Evolutionary conservation across 2,888 invertebrate genomes (phyloP), one percentile per base, ranked within the genome.

Genomic region (Nemapogon koenigi): DNA sequence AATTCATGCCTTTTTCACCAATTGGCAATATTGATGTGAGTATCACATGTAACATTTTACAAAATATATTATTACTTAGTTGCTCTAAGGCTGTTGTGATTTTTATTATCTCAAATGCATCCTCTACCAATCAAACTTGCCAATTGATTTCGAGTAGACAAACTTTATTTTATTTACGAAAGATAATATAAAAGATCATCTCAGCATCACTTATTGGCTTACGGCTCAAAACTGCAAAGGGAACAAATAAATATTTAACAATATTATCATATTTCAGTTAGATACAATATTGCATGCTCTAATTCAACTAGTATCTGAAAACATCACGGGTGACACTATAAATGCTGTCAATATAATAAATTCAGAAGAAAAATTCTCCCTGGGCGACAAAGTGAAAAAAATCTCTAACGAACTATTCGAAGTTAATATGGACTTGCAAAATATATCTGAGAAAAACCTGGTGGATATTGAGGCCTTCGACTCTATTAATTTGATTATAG

Each of bases 251-350:
- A n/a, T n/a, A n/a, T n/a, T n/a, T n/a, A n/a, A n/a, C n/a, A n/a
- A n/a, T n/a, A n/a, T n/a, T n/a, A n/a, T n/a, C n/a, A n/a, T n/a
- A n/a, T 28, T 26, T 26, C 33, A 38, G 38, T 18, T 39, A 3
- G 2, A 14, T 8, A 18, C 25, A 27, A 16, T 26, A 3, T 27
- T 41, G 11, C 29, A 39, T 7, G 28, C 50, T 36, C 51, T 46
- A 18, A 29, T 51, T 3, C 57, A 57, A 53, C 51, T 50, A 3
- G 49, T 55, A 8, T 46, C 46, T 8, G 55, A 57, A 45, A 56
- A 57, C 43, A 17, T 49, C 2, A 49, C 47, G 2, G 46, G 56
- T 6, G 51, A 45, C 11, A 42, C 13, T 10, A 25, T 41, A 2
- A 33, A 49, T 13, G 42, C 56, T 4, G 41, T 57, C 4, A 46